Evolutionary conservation across 2,888 invertebrate genomes (phyloP).

Genomic region (Lasius platythorax): DNA sequence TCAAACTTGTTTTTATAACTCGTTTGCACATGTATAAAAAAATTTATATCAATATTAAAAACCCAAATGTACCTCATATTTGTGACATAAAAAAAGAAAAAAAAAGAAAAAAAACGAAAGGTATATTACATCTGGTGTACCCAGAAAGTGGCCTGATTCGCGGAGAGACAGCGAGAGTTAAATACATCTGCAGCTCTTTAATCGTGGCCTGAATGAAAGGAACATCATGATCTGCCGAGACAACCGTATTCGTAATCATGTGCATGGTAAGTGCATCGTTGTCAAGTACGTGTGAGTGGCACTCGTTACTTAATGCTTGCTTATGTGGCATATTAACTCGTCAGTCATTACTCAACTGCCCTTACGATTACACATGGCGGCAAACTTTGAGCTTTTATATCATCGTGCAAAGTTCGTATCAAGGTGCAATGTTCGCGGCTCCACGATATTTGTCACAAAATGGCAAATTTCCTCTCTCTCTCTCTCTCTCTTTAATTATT

Average conservation of each 20-base stretch:
- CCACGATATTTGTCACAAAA: neutral
- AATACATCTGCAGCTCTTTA: slow-evolving; percentile 73
- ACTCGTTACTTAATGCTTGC: slow-evolving; percentile 77
- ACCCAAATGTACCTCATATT: neutral
- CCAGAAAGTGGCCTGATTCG: neutral
- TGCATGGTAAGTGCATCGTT: slow-evolving; percentile 55
- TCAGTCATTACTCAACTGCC: slow-evolving; percentile 76
- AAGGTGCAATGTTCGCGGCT: neutral
- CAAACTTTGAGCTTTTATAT: slow-evolving; percentile 51
- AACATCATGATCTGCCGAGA: slow-evolving; percentile 73
- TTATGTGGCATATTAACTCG: slow-evolving; percentile 73
- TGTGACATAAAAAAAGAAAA: neutral
- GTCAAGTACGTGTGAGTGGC: slow-evolving; percentile 66
- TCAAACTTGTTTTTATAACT: neutral
- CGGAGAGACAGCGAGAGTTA: slow-evolving; percentile 51
- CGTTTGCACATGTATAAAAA: neutral
- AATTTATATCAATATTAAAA: neutral
- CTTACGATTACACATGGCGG: slow-evolving; percentile 45
- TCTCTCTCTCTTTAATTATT: neutral
- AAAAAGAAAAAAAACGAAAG: neutral
- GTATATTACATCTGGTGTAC: neutral
- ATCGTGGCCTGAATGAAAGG: slow-evolving; percentile 74
- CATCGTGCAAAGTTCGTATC: neutral
- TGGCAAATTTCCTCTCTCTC: neutral
- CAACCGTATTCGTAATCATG: slow-evolving; percentile 70